phyloP scores from a whole-genome alignment of 2,113 vertebrate species.

The Perognathus longimembris region DNA sequence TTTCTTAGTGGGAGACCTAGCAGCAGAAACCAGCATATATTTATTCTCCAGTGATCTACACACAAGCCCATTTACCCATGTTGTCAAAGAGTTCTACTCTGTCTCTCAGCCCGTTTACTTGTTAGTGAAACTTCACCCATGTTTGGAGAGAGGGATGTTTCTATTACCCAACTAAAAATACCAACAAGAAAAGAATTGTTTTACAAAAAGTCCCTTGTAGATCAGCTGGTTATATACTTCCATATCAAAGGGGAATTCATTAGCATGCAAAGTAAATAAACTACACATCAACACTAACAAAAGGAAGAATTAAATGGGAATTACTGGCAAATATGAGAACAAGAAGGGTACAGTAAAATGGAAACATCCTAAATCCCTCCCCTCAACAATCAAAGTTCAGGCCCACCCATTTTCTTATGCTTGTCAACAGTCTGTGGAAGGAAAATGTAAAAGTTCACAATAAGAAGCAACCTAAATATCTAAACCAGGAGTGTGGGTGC shows the following conservation, averaged over 20 bases:
- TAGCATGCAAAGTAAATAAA: slow-evolving; percentile 4
- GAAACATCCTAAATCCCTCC: background rate
- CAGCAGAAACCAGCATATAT: background rate
- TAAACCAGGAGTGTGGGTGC: slow-evolving; percentile 11
- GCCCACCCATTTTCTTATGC: slow-evolving; percentile 27
- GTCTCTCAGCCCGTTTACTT: background rate
- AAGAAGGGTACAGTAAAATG: background rate
- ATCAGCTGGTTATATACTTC: background rate
- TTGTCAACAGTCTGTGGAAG: slow-evolving; percentile 37
- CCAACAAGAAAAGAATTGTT: background rate
- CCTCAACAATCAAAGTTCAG: background rate
- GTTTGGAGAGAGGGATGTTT: slow-evolving; percentile 13
- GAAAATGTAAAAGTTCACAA: slow-evolving; percentile 42
- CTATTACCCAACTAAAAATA: background rate
- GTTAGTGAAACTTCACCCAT: background rate
- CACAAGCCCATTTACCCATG: background rate
- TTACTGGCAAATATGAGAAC: background rate
- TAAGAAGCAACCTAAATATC: slow-evolving; percentile 14
- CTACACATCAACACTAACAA: background rate
- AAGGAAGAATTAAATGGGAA: background rate
- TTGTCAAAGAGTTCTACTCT: background rate
- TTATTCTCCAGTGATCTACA: background rate
- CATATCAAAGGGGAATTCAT: background rate
- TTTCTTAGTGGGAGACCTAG: background rate
- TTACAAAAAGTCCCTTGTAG: background rate